A percentile compares a stretch with the other conserved stretches of the same genome.
Evolutionary conservation across 2,113 vertebrate genomes (phyloP).

Genomic region (Eublepharis macularius): DNA sequence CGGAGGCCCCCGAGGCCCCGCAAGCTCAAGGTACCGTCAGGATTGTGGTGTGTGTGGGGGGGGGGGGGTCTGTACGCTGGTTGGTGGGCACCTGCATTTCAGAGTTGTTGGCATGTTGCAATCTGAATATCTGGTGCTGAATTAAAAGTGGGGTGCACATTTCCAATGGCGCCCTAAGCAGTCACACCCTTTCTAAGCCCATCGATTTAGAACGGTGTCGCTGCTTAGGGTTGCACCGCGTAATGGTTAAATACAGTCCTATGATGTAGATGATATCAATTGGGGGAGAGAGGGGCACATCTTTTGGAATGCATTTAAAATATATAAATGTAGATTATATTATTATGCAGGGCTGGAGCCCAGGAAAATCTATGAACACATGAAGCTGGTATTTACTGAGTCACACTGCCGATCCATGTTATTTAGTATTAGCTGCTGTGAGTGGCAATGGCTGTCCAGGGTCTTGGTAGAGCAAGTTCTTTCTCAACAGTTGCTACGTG

Average conservation of each 20-base stretch:
- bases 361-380: not conserved
- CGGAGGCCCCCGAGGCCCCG: slow-evolving; percentile 70
- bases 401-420: too few species aligned
- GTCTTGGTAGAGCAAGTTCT: too few species aligned
- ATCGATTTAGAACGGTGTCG: too few species aligned
- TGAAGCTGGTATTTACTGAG: too few species aligned
- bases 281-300: not conserved
- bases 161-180: too few species aligned
- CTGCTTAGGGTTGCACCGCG: too few species aligned
- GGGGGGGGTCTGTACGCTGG: not conserved
- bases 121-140: not conserved
- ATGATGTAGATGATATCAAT: not conserved
- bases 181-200: too few species aligned
- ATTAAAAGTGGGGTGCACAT: not conserved
- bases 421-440: too few species aligned
- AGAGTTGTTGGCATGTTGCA: not conserved
- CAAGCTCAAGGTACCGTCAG: slow-evolving; percentile 71
- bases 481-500: too few species aligned
- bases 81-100: not conserved
- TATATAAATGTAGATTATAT: too few species aligned
- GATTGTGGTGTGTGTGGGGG: slow-evolving; percentile 8
- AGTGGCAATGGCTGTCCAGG: too few species aligned
- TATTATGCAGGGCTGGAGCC: not conserved
- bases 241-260: too few species aligned
- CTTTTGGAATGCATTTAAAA: not conserved